Base-by-base conservation (phyloP, 2,888 invertebrate species). In the Zygaena filipendulae region DNA sequence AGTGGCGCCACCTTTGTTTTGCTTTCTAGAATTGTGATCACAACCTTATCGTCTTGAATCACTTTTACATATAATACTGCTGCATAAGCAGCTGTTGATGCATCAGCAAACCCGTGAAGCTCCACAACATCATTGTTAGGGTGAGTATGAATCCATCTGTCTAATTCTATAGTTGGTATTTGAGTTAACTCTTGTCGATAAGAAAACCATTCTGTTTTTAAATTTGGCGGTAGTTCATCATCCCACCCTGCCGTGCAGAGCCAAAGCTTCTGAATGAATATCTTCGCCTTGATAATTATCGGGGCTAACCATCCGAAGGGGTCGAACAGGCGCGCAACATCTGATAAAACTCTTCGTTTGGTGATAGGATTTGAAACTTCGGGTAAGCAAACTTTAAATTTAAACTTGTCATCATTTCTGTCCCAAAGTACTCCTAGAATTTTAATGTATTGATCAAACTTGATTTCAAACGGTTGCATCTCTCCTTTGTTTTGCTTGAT, bases 61-160 rank as follows among this genome's bases (percentile, higher is more conserved):
- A 42, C 34, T 11, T 42, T 28, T 3, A 25, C 23, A 21, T 45
- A 47, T 1, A 38, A 42, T 5, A 40, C 44, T 4, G 42, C 43
- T 4, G 40, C 35, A 23, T 44, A 46, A 3, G 44, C 45, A 4
- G 12, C 25, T 3, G 10, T 22, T 4, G 44, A 46, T 3, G 44
- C 45, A 13, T 49, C 45, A 11, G 39, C 34, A 10, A 35, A 35
- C 4, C 33, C 42, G 25, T 42, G 36, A 10, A 36, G 11, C 4
- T 16, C 27, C 2, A 31, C 27, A 10, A 20, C 19, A 13, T 18
- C 16, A 11, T 11, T 32, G 18, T 25, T 27, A 9, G 11, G 23
- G 11, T 27, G 23, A 4, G 33, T 33, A n/a, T 30, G 6, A 3
- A 34, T 8, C 36, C 33, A 40, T 6, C 36, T 16, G 16, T 25